phyloP scores from a whole-genome alignment of 2,888 invertebrate species.

The Orgyia antiqua region DNA sequence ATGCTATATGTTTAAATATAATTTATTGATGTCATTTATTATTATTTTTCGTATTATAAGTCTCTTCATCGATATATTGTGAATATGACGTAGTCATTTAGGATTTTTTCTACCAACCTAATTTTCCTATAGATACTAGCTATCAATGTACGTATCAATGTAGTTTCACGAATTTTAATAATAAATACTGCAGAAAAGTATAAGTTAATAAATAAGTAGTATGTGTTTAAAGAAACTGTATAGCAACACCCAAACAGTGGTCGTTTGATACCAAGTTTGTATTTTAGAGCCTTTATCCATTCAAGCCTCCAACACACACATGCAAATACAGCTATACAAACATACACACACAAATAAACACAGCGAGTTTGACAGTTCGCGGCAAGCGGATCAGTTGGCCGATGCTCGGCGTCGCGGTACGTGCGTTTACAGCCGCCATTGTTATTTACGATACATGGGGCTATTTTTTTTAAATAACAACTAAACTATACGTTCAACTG shows the following conservation, averaged over 20 bases:
- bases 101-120: too few species aligned
- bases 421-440: conserved; percentile 53
- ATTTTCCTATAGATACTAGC: too few species aligned
- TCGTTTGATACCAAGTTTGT: conserved; percentile 27
- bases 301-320: conserved; percentile 52
- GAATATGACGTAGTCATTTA: too few species aligned
- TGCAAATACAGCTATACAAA: conserved; percentile 15
- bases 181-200: too few species aligned
- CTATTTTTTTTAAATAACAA: conserved; percentile 47
- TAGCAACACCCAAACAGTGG: conserved; percentile 24
- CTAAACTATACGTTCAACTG: conserved; percentile 60
- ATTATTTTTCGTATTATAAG: too few species aligned
- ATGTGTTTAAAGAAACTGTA: conserved; percentile 9
- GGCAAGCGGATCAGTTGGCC: conserved; percentile 63
- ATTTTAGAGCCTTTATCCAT: conserved; percentile 43
- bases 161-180: too few species aligned
- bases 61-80: too few species aligned
- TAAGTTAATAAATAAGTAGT: too few species aligned
- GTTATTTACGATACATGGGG: conserved; percentile 51
- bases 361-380: conserved; percentile 72
- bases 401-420: conserved; percentile 69
- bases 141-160: too few species aligned
- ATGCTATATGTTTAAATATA: too few species aligned
- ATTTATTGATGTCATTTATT: too few species aligned
- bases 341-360: conserved; percentile 38